Conservation (phyloP, 1,140 invertebrate genomes). For the Drosophila kanapiae region DNA sequence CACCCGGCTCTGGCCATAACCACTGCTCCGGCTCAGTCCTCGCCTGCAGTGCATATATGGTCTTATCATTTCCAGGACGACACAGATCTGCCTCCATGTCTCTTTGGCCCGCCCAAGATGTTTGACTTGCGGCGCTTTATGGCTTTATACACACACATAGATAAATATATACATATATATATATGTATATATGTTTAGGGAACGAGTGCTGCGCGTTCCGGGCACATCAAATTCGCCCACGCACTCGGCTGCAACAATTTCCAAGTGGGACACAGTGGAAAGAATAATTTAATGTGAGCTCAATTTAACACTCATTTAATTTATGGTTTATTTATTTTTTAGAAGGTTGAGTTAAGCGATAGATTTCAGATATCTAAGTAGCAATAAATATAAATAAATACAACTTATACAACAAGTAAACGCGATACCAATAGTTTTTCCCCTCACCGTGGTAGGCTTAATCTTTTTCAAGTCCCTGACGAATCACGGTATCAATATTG, state of each 20-base stretch:
- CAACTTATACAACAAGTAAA: not conserved
- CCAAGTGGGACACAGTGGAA: constrained; percentile 36
- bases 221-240: constrained; percentile 49
- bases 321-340: too few species aligned
- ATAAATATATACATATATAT: constrained; percentile 1
- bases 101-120: constrained; percentile 34
- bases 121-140: constrained; percentile 55
- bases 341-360: too few species aligned
- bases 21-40: constrained; percentile 18
- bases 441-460: not conserved
- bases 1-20: constrained; percentile 47
- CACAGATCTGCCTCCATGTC: constrained; percentile 34
- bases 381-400: not conserved
- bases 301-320: not conserved
- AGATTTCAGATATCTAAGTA: too few species aligned
- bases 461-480: not conserved
- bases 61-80: constrained; percentile 46
- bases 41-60: constrained; percentile 19
- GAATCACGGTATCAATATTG: not conserved
- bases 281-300: not conserved
- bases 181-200: too few species aligned
- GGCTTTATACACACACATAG: constrained; percentile 18
- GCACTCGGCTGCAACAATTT: constrained; percentile 55
- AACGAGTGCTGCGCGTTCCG: not conserved
- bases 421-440: not conserved